Percentiles rank a stretch among this genome's conserved stretches.
Evolutionary conservation across 2,888 invertebrate genomes (phyloP).

Genomic region (Hypolimnas misippus): DNA sequence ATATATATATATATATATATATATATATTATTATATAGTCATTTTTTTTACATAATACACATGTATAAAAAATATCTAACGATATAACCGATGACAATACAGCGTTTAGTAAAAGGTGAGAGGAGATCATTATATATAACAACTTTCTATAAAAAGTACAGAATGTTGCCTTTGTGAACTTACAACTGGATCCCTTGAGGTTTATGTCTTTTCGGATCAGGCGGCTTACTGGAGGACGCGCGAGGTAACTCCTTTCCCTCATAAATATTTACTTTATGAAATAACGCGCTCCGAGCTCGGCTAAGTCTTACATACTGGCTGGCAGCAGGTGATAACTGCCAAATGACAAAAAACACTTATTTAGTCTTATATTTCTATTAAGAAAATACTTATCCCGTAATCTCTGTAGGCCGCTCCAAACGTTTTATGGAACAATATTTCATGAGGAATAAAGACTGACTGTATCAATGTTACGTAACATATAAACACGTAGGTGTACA

Average conservation of each 20-base stretch:
- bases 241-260: slow-evolving; percentile 74
- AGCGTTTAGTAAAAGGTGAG: slow-evolving; percentile 32
- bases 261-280: slow-evolving; percentile 84
- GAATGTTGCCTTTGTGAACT: slow-evolving; percentile 76
- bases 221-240: slow-evolving; percentile 75
- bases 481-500: neutral
- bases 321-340: slow-evolving; percentile 74
- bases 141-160: slow-evolving; percentile 55
- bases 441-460: neutral
- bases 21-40: no score
- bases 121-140: slow-evolving; percentile 47
- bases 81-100: slow-evolving; percentile 43
- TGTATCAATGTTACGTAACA: neutral
- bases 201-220: slow-evolving; percentile 82
- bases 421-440: neutral
- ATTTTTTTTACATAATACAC: no score
- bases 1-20: no score
- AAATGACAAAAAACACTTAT: slow-evolving; percentile 61
- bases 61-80: no score
- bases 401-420: slow-evolving; percentile 29
- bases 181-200: slow-evolving; percentile 78
- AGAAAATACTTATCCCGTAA: slow-evolving; percentile 39
- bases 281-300: slow-evolving; percentile 73
- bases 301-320: slow-evolving; percentile 69
- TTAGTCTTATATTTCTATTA: slow-evolving; percentile 50